A percentile compares a stretch with the other conserved stretches of the same genome.
Evolutionary conservation across 2,797 vertebrate species (phyloP).

Genomic region (Melanotaenia nigrans): DNA sequence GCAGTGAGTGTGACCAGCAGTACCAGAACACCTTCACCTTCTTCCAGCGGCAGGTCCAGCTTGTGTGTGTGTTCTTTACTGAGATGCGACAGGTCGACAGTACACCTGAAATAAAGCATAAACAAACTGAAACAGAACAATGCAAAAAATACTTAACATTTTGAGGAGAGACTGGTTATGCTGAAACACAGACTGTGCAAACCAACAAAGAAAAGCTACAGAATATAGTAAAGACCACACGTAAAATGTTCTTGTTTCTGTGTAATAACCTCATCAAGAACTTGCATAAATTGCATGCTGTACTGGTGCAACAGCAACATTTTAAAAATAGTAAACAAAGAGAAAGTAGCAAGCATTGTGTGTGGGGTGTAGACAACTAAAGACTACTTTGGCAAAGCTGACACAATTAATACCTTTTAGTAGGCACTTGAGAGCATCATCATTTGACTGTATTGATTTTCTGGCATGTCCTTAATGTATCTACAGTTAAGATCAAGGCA

Average conservation of each 20-base stretch:
- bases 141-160: neutral
- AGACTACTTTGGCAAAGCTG: conserved; percentile 30
- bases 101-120: conserved; percentile 85
- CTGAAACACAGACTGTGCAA: conserved; percentile 2
- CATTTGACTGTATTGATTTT: conserved; percentile 47
- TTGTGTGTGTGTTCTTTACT: conserved; percentile 95
- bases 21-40: conserved; percentile 90
- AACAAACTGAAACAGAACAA: conserved; percentile 4
- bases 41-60: conserved; percentile 89
- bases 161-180: neutral
- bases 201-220: neutral
- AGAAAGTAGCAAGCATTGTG: neutral
- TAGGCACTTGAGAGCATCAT: conserved; percentile 31
- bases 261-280: conserved; percentile 5
- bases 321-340: conserved; percentile 10
- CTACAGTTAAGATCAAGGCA: conserved; percentile 33
- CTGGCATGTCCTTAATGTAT: conserved; percentile 34
- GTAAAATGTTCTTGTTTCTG: neutral
- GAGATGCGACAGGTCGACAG: conserved; percentile 89
- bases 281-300: neutral
- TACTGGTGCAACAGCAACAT: neutral
- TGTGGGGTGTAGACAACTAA: conserved; percentile 23
- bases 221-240: neutral
- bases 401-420: conserved; percentile 38
- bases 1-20: conserved; percentile 95